phyloP scores from a whole-genome alignment of 2,888 invertebrate genomes.

The Drosophila subsilvestris region DNA sequence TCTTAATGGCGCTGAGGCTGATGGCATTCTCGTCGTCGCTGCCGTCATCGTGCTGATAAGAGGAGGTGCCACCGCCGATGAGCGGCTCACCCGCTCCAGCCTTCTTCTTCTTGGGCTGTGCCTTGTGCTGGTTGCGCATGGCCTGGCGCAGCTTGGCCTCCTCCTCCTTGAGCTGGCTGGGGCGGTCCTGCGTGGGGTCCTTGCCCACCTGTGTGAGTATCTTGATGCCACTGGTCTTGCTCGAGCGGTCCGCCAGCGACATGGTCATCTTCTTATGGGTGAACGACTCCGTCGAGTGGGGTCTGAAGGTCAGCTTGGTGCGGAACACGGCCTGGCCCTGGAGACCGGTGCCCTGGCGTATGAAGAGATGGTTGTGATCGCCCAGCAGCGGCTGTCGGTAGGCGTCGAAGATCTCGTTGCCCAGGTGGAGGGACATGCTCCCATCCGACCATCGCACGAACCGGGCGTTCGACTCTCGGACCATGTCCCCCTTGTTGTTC shows the following conservation, averaged over 20 bases:
- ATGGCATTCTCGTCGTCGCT: conserved; percentile 97
- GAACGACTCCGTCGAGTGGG: conserved; percentile 99
- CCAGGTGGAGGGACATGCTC: conserved; percentile 97
- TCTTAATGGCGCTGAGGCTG: conserved; percentile 97
- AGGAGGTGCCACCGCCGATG: conserved; percentile 77
- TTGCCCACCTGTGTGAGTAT: conserved; percentile 91
- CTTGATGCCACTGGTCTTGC: conserved; percentile 97
- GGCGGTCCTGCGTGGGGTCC: conserved; percentile 97
- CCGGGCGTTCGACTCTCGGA: conserved; percentile 96
- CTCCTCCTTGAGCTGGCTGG: conserved; percentile 97
- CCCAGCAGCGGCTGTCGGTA: conserved; percentile 97
- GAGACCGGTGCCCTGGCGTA: conserved; percentile 98
- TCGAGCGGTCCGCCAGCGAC: conserved; percentile 96
- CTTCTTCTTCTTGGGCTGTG: conserved; percentile 85
- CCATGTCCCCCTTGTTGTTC: conserved; percentile 91
- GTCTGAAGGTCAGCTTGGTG: conserved; percentile 98
- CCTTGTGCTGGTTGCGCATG: conserved; percentile 87
- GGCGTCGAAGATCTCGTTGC: conserved; percentile 99
- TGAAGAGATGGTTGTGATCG: conserved; percentile 98
- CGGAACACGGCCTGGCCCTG: conserved; percentile 99
- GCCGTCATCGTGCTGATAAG: conserved; percentile 88
- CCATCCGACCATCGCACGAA: conserved; percentile 99
- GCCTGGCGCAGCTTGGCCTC: conserved; percentile 97
- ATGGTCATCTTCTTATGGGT: conserved; percentile 99
- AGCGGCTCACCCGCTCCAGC: conserved; percentile 83